Evolutionary conservation across 37 sponge, comb jelly and placozoan species (phyloP), one percentile per base, ranked within the genome.

Genomic region (Bolinopsis microptera): DNA sequence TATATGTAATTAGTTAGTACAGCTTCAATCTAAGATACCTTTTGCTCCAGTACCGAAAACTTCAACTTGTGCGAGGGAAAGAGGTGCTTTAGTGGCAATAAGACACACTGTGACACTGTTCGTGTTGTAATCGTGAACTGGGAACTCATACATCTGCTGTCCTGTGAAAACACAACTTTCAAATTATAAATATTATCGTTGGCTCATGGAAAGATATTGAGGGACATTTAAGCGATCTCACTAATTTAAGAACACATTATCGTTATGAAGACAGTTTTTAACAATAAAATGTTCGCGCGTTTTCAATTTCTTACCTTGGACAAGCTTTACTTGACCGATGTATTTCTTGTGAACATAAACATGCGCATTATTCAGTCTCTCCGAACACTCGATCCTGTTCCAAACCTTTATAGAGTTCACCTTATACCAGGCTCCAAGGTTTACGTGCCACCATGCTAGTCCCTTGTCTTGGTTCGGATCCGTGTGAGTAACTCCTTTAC

Each of bases 401-500:
- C 75, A 72, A 5, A 72, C 75, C 25, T n/a, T n/a, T 8, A 72
- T 28, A 8, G 13, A 23, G 5, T 21, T 72, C 31, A 72, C 31
- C 25, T 72, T 72, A 24, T 72, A 72, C 75, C 75, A 72, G 2
- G n/a, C 75, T 3, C 75, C 75, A 3, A 72, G 75, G 26, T 72
- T 28, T n/a, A n/a, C 26, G 31, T 72, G 75, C 75, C 75, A 72
- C 75, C 75, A 72, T 24, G 75, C 75, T 30, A 72, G 31, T 30
- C 75, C 75, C 21, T 28, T 28, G 75, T 72, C 31, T 28, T 72
- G 5, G 5, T n/a, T 28, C n/a, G 26, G 5, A 28, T 72, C 75
- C 3, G 75, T 72, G 75, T 72, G 75, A 24, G 75, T 72, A 24
- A 72, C 75, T 72, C 75, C 75, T n/a, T 72, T n/a, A 72, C 75